Conservation (phyloP, 2,113 vertebrate species). For the Chloebia gouldiae region DNA sequence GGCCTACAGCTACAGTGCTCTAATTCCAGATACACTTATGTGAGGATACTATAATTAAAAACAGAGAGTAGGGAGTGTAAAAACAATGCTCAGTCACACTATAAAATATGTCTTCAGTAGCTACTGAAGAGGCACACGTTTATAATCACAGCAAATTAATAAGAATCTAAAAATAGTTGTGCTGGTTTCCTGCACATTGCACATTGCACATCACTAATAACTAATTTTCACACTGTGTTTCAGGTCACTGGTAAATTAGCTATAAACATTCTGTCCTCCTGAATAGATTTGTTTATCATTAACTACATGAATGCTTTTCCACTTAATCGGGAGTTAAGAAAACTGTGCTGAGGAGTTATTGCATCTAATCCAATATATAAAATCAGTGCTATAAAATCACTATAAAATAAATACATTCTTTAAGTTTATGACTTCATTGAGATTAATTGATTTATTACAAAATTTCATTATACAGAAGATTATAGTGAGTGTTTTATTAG, state of each 20-base stretch:
- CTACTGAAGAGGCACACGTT: neutral
- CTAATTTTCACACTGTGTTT: slow-evolving; percentile 24
- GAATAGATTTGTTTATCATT: slow-evolving; percentile 48
- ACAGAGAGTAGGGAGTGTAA: neutral
- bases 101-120: neutral
- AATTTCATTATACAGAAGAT: neutral
- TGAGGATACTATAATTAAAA: slow-evolving; percentile 41
- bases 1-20: neutral
- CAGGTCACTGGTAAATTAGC: slow-evolving; percentile 49
- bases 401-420: neutral
- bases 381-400: neutral
- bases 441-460: neutral
- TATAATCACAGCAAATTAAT: slow-evolving; percentile 18
- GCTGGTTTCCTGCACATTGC: slow-evolving; percentile 11
- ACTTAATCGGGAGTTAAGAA: slow-evolving; percentile 13
- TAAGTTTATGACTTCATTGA: neutral
- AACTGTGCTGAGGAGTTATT: neutral
- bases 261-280: slow-evolving; percentile 45
- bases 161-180: slow-evolving; percentile 32
- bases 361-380: neutral
- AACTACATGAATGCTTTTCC: neutral
- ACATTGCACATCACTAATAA: neutral
- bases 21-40: neutral
- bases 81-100: neutral
- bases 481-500: neutral